A percentile compares a stretch with the other conserved stretches of the same genome.
Conservation (phyloP, 2,113 vertebrate species). For the Planiliza haematocheilus region DNA sequence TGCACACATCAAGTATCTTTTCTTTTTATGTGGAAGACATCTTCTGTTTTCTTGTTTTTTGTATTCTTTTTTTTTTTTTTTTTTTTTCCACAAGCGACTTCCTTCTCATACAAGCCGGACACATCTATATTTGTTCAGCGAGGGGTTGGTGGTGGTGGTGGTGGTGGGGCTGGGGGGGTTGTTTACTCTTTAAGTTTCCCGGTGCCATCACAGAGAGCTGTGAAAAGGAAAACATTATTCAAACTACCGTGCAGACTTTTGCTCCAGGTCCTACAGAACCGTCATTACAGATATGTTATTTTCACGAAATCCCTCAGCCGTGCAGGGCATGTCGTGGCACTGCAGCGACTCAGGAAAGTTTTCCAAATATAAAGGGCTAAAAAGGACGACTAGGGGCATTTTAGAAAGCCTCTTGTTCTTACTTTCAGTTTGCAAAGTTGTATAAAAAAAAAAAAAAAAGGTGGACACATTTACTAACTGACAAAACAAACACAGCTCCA, state of each 20-base stretch:
- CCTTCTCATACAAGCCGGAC: conserved; percentile 49
- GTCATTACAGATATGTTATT: conserved; percentile 39
- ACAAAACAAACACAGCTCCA: conserved; percentile 53
- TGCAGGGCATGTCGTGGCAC: conserved; percentile 56
- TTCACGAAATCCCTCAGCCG: conserved; percentile 50
- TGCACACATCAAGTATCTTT: background rate
- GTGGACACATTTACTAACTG: conserved; percentile 46
- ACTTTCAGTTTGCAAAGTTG: conserved; percentile 44
- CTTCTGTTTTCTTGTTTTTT: conserved; percentile 4
- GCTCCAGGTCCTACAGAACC: conserved; percentile 40
- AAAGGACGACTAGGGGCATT: conserved; percentile 33
- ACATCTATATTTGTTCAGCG: conserved; percentile 51
- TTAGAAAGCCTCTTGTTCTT: conserved; percentile 52
- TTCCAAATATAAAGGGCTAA: conserved; percentile 21
- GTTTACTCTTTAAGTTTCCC: conserved; percentile 54
- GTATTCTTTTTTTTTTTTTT: conserved; percentile 3
- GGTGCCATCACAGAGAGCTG: conserved; percentile 33
- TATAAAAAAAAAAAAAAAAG: too few species aligned
- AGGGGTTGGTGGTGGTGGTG: conserved; percentile 10
- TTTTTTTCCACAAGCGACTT: conserved; percentile 38
- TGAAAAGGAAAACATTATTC: conserved; percentile 53
- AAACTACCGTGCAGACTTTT: conserved; percentile 22
- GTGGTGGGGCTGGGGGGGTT: conserved; percentile 11
- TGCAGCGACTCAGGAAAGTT: conserved; percentile 26
- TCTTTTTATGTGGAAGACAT: conserved; percentile 32